Evolutionary conservation across 2,888 invertebrate genomes (phyloP).

Genomic region (Hydrotaea diabolus): DNA sequence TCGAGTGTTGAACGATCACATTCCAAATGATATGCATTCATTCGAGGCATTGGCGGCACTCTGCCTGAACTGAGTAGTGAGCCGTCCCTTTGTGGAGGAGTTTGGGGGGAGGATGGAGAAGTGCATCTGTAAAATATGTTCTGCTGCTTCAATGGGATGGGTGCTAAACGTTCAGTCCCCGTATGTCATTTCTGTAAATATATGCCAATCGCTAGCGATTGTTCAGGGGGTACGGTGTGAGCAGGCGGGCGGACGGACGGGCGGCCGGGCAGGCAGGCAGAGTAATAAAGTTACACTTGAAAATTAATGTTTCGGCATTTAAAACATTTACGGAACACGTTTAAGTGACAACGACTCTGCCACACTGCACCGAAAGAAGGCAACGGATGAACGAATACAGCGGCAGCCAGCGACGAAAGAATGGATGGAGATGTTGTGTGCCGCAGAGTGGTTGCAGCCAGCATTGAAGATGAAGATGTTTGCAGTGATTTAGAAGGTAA

Average conservation of each 20-base stretch:
- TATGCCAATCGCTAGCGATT: slow-evolving; percentile 26
- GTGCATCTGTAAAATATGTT: neutral
- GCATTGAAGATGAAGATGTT: slow-evolving; percentile 77
- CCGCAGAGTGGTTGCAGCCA: neutral
- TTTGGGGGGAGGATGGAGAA: slow-evolving; percentile 18
- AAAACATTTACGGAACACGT: slow-evolving; percentile 76
- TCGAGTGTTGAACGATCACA: slow-evolving; percentile 66
- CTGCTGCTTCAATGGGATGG: slow-evolving; percentile 9
- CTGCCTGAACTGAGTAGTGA: neutral
- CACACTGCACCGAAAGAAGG: slow-evolving; percentile 43
- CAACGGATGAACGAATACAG: slow-evolving; percentile 47
- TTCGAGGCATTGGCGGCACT: neutral
- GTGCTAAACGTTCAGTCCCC: slow-evolving; percentile 10
- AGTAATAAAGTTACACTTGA: slow-evolving; percentile 78
- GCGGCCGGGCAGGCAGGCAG: slow-evolving; percentile 23
- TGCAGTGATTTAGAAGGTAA: slow-evolving; percentile 75
- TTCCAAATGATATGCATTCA: slow-evolving; percentile 46
- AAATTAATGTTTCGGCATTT: slow-evolving; percentile 79
- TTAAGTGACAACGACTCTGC: slow-evolving; percentile 76
- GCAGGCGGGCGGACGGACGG: neutral
- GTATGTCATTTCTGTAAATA: slow-evolving; percentile 15
- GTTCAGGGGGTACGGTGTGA: slow-evolving; percentile 1
- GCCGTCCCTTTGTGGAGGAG: neutral
- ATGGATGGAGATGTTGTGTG: slow-evolving; percentile 50
- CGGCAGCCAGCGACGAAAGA: slow-evolving; percentile 29